phyloP scores from a whole-genome alignment of 2,113 vertebrate genomes.

The Dolichallabes microphthalmus region DNA sequence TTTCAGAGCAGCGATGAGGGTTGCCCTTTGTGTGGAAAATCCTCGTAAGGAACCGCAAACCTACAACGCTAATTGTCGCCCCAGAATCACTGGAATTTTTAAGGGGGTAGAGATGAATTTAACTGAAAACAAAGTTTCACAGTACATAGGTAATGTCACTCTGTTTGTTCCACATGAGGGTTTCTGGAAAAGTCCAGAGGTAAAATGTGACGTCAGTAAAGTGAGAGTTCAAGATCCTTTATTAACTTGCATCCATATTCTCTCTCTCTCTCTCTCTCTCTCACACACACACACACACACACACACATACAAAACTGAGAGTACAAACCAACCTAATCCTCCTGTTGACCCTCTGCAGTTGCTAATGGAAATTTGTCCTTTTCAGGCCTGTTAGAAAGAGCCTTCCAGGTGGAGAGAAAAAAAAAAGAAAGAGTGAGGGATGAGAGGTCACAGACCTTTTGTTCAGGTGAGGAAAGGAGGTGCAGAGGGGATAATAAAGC shows the following conservation, averaged over 20 bases:
- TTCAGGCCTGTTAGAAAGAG: slow-evolving; percentile 66
- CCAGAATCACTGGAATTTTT: slow-evolving; percentile 30
- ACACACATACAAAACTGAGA: slow-evolving; percentile 26
- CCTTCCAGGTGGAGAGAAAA: slow-evolving; percentile 67
- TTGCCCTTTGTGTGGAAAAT: slow-evolving; percentile 38
- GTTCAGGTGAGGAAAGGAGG: slow-evolving; percentile 60
- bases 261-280: neutral
- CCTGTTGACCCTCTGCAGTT: slow-evolving; percentile 47
- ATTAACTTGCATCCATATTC: neutral
- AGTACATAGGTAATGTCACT: neutral
- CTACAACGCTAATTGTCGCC: slow-evolving; percentile 28
- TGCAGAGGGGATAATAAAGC: slow-evolving; percentile 56
- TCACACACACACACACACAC: slow-evolving; percentile 21
- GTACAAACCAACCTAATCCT: slow-evolving; percentile 33
- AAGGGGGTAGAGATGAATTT: neutral
- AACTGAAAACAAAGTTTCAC: slow-evolving; percentile 26
- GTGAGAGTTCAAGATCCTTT: neutral
- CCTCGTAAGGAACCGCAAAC: slow-evolving; percentile 36
- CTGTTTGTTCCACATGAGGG: neutral
- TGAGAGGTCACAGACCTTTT: slow-evolving; percentile 70
- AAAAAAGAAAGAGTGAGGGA: slow-evolving; percentile 62
- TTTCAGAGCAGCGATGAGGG: slow-evolving; percentile 26
- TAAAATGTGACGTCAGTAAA: neutral
- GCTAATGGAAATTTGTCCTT: slow-evolving; percentile 57
- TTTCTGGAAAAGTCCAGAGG: neutral